Evolutionary conservation across 2,888 invertebrate species (phyloP).

Genomic region (Tipula unca): DNA sequence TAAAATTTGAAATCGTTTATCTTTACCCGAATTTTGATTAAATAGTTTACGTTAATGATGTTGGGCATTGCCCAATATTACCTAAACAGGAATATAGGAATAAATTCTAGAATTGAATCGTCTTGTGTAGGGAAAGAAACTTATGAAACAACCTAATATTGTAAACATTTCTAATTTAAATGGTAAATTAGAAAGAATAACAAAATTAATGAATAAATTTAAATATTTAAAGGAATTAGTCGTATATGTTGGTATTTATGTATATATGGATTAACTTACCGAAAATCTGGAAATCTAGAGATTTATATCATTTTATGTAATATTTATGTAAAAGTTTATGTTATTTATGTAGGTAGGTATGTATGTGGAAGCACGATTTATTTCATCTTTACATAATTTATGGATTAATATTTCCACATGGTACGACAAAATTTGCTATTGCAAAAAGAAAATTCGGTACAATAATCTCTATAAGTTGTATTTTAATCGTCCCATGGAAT

Average conservation of each 20-base stretch:
- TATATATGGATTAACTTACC: neutral
- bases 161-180: neutral
- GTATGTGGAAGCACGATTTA: neutral
- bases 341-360: neutral
- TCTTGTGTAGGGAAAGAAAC: too few relatives aligned
- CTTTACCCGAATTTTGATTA: too few relatives aligned
- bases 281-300: neutral
- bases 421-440: too few relatives aligned
- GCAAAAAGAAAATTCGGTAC: too few relatives aligned
- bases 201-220: neutral
- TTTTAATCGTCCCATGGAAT: too few relatives aligned
- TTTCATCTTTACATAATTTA: neutral
- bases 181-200: neutral
- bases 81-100: too few relatives aligned
- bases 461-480: too few relatives aligned
- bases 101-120: too few relatives aligned
- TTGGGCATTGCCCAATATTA: too few relatives aligned
- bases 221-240: neutral
- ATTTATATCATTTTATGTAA: neutral
- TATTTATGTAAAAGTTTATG: neutral
- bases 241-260: neutral
- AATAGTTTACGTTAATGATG: too few relatives aligned
- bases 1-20: too few relatives aligned
- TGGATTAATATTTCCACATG: neutral
- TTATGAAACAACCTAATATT: neutral